These are phyloP conservation scores for Manis javanica DNA, from an alignment of 2,797 vertebrate species.

Conservation along the genomic window DNA sequence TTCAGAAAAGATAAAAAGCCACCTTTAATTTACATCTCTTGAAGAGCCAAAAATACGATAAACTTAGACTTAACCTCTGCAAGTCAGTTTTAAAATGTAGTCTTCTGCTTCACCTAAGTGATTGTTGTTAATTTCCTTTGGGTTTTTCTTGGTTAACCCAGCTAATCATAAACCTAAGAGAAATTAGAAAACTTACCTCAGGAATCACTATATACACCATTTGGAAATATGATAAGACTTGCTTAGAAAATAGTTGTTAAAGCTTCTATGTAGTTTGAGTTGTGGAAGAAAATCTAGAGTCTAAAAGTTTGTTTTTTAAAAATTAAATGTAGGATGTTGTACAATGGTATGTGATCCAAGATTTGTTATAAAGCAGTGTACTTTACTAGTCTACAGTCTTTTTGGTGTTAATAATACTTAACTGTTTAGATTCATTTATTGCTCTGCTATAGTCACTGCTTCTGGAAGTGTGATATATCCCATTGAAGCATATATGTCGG, in stretches of 20 bases:
- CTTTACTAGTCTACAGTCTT: neutral
- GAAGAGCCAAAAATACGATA: constrained; percentile 79
- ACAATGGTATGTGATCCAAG: neutral
- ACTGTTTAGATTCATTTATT: constrained; percentile 12
- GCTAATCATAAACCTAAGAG: constrained; percentile 72
- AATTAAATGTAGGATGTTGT: neutral
- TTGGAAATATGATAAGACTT: constrained; percentile 29
- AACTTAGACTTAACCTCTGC: constrained; percentile 70
- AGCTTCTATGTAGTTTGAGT: neutral
- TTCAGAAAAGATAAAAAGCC: constrained; percentile 77
- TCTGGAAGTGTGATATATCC: neutral
- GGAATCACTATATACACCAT: neutral
- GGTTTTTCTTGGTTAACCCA: constrained; percentile 75
- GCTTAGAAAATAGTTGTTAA: constrained; percentile 35
- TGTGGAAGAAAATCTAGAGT: constrained; percentile 19
- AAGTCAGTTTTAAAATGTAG: constrained; percentile 66
- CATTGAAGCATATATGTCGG: neutral
- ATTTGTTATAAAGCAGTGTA: neutral
- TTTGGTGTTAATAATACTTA: constrained; percentile 4
- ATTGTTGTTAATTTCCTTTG: constrained; percentile 75
- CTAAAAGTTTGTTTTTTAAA: neutral
- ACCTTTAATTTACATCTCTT: constrained; percentile 77
- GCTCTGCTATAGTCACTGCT: neutral
- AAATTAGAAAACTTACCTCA: constrained; percentile 53
- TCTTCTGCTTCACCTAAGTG: neutral